A percentile compares a stretch with the other conserved stretches of the same genome.
Conservation (phyloP, 2,888 invertebrate species). For the Adelognathus sp. region DNA sequence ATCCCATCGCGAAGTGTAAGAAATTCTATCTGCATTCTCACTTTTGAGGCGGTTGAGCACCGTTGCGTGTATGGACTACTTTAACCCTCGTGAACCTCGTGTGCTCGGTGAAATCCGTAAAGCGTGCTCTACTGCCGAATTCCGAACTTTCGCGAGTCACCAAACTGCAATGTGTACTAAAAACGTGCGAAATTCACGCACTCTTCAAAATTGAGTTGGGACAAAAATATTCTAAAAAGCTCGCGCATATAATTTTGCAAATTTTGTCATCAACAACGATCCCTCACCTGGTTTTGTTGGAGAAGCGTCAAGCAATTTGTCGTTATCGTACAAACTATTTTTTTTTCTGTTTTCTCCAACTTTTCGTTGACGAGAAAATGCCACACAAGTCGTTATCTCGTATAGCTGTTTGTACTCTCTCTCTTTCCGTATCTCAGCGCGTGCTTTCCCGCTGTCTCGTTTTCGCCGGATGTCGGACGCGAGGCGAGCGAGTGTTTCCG, state of each 20-base stretch:
- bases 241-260: too few relatives aligned
- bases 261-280: conserved; percentile 42
- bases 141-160: conserved; percentile 26
- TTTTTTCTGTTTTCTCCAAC: not conserved
- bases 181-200: too few relatives aligned
- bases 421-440: not conserved
- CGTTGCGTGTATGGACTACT: too few relatives aligned
- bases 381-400: conserved; percentile 29
- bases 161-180: too few relatives aligned
- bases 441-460: not conserved
- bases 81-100: too few relatives aligned
- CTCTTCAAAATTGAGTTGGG: too few relatives aligned
- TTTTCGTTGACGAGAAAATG: conserved; percentile 4
- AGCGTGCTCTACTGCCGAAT: conserved; percentile 26
- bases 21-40: too few relatives aligned
- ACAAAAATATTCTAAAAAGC: too few relatives aligned
- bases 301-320: not conserved
- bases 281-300: not conserved
- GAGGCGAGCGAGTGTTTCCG: conserved; percentile 22
- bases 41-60: too few relatives aligned
- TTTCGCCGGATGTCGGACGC: conserved; percentile 15
- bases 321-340: not conserved
- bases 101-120: conserved; percentile 14
- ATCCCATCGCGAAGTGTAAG: too few relatives aligned
- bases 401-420: not conserved